phyloP scores from a whole-genome alignment of 2,113 vertebrate genomes.

The Orycteropus afer region DNA sequence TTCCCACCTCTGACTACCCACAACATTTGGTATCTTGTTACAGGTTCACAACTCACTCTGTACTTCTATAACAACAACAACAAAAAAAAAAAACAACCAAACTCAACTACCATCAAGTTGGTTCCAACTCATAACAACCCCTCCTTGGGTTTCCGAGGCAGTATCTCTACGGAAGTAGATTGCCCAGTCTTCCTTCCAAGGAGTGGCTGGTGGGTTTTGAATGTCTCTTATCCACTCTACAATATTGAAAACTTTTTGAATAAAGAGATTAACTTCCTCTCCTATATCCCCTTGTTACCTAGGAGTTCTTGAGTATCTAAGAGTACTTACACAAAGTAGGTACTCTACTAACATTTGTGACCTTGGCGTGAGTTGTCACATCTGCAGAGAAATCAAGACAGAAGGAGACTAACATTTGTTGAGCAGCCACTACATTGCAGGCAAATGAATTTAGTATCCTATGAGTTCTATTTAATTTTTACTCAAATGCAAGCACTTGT shows the following conservation, averaged over 20 bases:
- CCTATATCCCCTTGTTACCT: neutral
- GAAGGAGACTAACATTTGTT: neutral
- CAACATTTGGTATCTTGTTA: neutral
- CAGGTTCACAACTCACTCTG: neutral
- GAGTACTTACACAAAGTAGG: neutral
- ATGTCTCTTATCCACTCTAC: neutral
- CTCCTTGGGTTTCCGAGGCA: too few relatives aligned
- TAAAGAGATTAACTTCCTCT: neutral
- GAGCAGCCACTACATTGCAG: neutral
- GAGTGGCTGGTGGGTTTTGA: neutral
- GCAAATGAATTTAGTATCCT: neutral
- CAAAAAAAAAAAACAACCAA: too few relatives aligned
- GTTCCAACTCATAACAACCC: too few relatives aligned
- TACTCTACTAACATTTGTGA: neutral
- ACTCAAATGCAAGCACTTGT: neutral
- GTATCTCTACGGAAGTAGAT: too few relatives aligned
- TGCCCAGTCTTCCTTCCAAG: too few relatives aligned
- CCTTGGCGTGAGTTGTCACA: neutral
- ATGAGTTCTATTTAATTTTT: neutral
- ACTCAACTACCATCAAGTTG: too few relatives aligned
- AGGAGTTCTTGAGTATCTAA: neutral
- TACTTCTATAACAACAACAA: too few relatives aligned
- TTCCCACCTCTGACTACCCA: neutral
- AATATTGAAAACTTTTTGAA: neutral
- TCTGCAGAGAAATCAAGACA: slow-evolving; percentile 1